phyloP scores from a whole-genome alignment of 2,113 vertebrate genomes.

The Gila orcuttii region DNA sequence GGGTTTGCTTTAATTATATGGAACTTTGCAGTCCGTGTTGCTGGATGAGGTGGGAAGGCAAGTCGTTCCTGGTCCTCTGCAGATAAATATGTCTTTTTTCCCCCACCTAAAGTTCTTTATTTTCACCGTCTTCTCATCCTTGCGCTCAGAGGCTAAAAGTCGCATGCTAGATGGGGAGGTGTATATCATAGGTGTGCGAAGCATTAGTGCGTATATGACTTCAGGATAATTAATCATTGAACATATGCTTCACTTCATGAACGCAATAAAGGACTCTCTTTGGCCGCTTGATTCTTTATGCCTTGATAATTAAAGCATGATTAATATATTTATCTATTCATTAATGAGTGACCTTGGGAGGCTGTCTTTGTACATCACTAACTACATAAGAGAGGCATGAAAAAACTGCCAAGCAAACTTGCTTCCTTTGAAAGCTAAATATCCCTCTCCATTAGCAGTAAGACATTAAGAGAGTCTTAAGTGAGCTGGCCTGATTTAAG shows the following conservation, averaged over 20 bases:
- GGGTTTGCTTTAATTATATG: constrained; percentile 74
- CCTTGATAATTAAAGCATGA: constrained; percentile 74
- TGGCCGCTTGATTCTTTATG: constrained; percentile 58
- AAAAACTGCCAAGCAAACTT: constrained; percentile 65
- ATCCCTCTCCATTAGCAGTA: constrained; percentile 77
- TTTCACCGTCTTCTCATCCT: constrained; percentile 46
- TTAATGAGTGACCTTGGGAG: constrained; percentile 73
- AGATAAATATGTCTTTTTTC: constrained; percentile 72
- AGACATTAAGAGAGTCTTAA: constrained; percentile 79
- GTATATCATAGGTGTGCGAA: constrained; percentile 6
- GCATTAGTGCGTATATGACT: constrained; percentile 50
- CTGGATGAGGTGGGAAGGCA: constrained; percentile 58
- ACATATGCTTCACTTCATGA: constrained; percentile 54
- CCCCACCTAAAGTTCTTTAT: constrained; percentile 62
- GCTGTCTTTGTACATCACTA: constrained; percentile 55
- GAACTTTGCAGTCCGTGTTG: constrained; percentile 54
- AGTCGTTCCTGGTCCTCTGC: constrained; percentile 64
- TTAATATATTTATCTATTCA: constrained; percentile 71
- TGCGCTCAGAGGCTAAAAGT: constrained; percentile 19
- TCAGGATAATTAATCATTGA: constrained; percentile 63
- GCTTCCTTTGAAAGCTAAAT: constrained; percentile 76
- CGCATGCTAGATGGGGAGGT: constrained; percentile 18
- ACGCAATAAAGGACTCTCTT: constrained; percentile 59
- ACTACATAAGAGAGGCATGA: constrained; percentile 59
- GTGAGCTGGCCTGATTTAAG: constrained; percentile 79